Evolutionary conservation across 2,888 invertebrate genomes (phyloP), one percentile per base, ranked within the genome.

Genomic region (Aquatica leii): DNA sequence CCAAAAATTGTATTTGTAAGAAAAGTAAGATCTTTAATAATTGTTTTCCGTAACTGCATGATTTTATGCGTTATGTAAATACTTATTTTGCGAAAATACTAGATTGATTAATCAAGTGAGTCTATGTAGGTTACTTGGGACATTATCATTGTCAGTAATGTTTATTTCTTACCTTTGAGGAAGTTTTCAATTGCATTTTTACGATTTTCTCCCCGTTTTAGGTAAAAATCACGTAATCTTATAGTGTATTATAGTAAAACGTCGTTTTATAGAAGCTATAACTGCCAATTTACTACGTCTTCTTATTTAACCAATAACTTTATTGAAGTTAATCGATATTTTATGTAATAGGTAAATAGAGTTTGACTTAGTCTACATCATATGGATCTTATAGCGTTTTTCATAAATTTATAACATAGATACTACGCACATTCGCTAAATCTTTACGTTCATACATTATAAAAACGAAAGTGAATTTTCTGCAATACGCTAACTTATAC

Each of bases 181-280:
- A 46, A 46, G 17, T 17, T 17, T 46, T 37, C 12, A 12, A 11
- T 37, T 37, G 12, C 37, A 37, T 37, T 37, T 46, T 46, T 18
- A 46, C 6, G 18, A 46, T 46, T 46, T 46, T 46, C 5, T 17
- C 18, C 46, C 46, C 46, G 17, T 46, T 24, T 46, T 46, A 46
- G 46, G 46, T 43, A 46, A 46, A 46, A 46, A 9, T 11, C 46
- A 5, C 11, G 17, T 46, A 46, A 46, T 46, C 18, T 46, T 18
- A 46, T 46, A 46, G 11, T 18, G 20, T 18, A 46, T 46, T 46
- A 20, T 18, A 20, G 18, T 46, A 18, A 46, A 11, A 2, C 17
- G 18, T 18, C 43, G 46, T 17, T 46, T 46, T 46, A 46, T 17
- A 46, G 46, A 46, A 46, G 20, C 24, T 24, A 46, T 46, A 46